Evolutionary conservation across 30 jellyfish, hydroid and myxozoan genomes (phyloP).

Genomic region (Aurelia sp.): DNA sequence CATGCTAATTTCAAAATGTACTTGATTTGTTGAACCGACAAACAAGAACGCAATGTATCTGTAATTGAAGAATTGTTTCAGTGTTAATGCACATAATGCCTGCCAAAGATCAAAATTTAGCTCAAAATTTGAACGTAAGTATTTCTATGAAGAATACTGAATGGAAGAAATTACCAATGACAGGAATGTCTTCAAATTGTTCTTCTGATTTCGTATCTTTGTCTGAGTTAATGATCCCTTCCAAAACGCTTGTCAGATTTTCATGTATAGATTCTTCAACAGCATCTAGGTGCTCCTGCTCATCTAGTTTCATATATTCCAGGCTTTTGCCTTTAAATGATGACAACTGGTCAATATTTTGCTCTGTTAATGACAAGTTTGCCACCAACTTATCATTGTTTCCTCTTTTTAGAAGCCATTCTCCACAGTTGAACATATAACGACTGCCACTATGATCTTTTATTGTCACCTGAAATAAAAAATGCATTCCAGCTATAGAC

Average conservation of each 20-base stretch:
- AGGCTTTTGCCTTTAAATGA: constrained; percentile 44
- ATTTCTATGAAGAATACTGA: too few species aligned
- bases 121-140: too few species aligned
- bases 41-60: too few species aligned
- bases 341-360: constrained; percentile 57
- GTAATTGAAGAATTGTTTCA: too few species aligned
- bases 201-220: background rate
- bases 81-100: too few species aligned
- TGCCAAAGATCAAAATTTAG: too few species aligned
- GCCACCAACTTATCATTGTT: constrained; percentile 44
- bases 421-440: constrained; percentile 55
- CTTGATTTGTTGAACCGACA: too few species aligned
- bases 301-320: constrained; percentile 45
- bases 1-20: too few species aligned
- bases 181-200: too few species aligned
- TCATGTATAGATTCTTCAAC: constrained; percentile 72
- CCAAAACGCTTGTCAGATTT: constrained; percentile 56
- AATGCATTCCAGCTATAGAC: too few species aligned
- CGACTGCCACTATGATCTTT: constrained; percentile 69
- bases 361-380: constrained; percentile 44
- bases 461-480: constrained; percentile 42
- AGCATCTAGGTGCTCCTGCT: constrained; percentile 58
- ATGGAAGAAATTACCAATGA: too few species aligned
- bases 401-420: constrained; percentile 53
- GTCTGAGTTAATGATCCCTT: constrained; percentile 46